phyloP scores from a whole-genome alignment of 2,888 invertebrate species.

The Gari tellinella region DNA sequence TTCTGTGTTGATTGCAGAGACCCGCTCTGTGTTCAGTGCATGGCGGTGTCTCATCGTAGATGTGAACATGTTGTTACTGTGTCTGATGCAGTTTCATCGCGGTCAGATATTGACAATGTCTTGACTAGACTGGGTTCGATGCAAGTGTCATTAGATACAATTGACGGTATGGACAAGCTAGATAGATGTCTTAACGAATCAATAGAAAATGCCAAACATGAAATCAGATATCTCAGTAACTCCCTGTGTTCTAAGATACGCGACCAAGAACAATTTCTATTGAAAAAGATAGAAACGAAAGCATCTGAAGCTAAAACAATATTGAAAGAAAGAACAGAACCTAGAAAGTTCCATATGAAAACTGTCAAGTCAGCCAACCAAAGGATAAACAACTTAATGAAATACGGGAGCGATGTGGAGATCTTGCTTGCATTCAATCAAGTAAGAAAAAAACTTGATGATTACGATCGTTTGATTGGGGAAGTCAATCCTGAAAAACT shows the following conservation, averaged over 20 bases:
- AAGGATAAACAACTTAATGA: constrained; percentile 69
- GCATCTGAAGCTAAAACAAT: constrained; percentile 51
- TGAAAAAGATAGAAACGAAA: constrained; percentile 62
- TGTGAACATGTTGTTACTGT: constrained; percentile 74
- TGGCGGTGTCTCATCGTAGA: constrained; percentile 67
- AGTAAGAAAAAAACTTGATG: constrained; percentile 62
- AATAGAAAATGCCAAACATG: constrained; percentile 65
- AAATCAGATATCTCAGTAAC: constrained; percentile 66
- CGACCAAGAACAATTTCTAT: constrained; percentile 63
- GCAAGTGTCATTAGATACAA: constrained; percentile 52
- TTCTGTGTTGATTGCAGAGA: constrained; percentile 74
- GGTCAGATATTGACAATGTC: constrained; percentile 64
- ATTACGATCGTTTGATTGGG: constrained; percentile 53
- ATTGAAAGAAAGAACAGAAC: constrained; percentile 56
- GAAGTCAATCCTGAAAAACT: constrained; percentile 58
- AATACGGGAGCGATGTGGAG: constrained; percentile 76
- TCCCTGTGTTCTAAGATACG: constrained; percentile 67
- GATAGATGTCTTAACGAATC: constrained; percentile 67
- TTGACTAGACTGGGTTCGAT: constrained; percentile 51
- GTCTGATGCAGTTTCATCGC: constrained; percentile 67
- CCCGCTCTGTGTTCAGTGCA: constrained; percentile 73
- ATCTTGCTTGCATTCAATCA: constrained; percentile 68
- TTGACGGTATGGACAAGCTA: constrained; percentile 52
- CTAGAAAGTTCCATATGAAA: constrained; percentile 63
- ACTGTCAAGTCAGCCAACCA: constrained; percentile 67